Percentiles rank a stretch among this genome's conserved stretches.
Evolutionary conservation across 2,888 invertebrate genomes (phyloP).

Genomic region (Polylopha cassiicola): DNA sequence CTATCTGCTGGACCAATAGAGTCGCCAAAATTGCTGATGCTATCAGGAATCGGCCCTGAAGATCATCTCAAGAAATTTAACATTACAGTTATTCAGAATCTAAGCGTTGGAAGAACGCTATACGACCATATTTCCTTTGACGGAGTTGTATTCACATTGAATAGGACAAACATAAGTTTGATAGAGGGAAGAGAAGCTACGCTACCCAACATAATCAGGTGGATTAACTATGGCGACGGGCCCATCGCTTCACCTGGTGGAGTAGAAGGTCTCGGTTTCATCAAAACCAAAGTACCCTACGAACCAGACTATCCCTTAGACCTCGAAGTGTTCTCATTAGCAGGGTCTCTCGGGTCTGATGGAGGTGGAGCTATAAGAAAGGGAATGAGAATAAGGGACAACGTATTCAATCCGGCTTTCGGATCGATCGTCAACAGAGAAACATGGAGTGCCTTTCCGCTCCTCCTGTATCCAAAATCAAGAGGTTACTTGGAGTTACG

Average conservation of each 20-base stretch:
- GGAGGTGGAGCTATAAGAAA: constrained; percentile 47
- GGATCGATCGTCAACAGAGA: constrained; percentile 59
- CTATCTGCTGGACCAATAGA: constrained; percentile 86
- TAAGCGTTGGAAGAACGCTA: constrained; percentile 77
- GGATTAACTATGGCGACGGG: constrained; percentile 39
- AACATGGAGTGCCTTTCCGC: constrained; percentile 75
- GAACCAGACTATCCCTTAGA: constrained; percentile 71
- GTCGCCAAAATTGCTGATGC: constrained; percentile 87
- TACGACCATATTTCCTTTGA: constrained; percentile 66
- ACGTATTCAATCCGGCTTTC: constrained; percentile 64
- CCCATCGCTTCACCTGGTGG: constrained; percentile 70
- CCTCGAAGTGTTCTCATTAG: constrained; percentile 72
- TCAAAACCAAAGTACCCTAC: constrained; percentile 61
- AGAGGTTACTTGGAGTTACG: constrained; percentile 78
- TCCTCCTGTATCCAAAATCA: constrained; percentile 81
- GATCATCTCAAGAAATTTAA: constrained; percentile 57
- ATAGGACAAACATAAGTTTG: constrained; percentile 27
- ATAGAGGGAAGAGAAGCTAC: constrained; percentile 24
- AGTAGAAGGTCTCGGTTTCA: constrained; percentile 73
- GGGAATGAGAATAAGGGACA: constrained; percentile 62
- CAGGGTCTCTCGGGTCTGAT: constrained; percentile 74
- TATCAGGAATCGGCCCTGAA: constrained; percentile 79
- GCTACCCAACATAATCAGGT: constrained; percentile 21
- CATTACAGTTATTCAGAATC: constrained; percentile 68
- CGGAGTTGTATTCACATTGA: constrained; percentile 39